phyloP scores from a whole-genome alignment of 2,888 invertebrate species.

The Drosophila eohydei region DNA sequence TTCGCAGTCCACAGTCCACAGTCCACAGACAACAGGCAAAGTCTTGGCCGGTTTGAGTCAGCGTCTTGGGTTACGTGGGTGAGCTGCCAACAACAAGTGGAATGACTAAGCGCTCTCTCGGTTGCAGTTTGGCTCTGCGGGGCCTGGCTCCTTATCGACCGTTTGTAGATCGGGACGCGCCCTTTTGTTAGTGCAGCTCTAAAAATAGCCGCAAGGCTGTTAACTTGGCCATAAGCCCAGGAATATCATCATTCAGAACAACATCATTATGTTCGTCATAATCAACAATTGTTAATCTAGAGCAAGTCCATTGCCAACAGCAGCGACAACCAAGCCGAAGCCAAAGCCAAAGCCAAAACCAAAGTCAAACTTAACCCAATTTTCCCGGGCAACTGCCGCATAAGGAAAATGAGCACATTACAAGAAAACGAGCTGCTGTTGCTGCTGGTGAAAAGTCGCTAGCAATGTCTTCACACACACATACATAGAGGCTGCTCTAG shows the following conservation, averaged over 20 bases:
- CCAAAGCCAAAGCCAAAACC: slow-evolving; percentile 17
- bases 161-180: slow-evolving; percentile 70
- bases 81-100: slow-evolving; percentile 75
- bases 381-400: slow-evolving; percentile 59
- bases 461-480: slow-evolving; percentile 17
- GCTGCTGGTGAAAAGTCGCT: slow-evolving; percentile 45
- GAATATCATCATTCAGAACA: slow-evolving; percentile 27
- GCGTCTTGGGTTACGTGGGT: slow-evolving; percentile 72
- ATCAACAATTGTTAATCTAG: slow-evolving; percentile 53
- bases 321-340: slow-evolving; percentile 8
- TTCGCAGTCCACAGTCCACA: slow-evolving; percentile 25
- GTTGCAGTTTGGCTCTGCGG: slow-evolving; percentile 6
- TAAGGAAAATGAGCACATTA: slow-evolving; percentile 81
- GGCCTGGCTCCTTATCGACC: slow-evolving; percentile 62
- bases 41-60: slow-evolving; percentile 52
- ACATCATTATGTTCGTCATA: slow-evolving; percentile 30
- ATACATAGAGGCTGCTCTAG: slow-evolving; percentile 4
- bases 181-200: slow-evolving; percentile 58
- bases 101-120: slow-evolving; percentile 42
- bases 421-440: slow-evolving; percentile 52
- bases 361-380: slow-evolving; percentile 76
- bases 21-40: slow-evolving; percentile 22
- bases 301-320: slow-evolving; percentile 62
- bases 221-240: slow-evolving; percentile 48
- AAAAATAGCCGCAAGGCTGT: slow-evolving; percentile 70